A percentile compares a stretch with the other conserved stretches of the same genome.
phyloP scores from a whole-genome alignment of 2,888 invertebrate genomes.

The Napeogenes inachia region DNA sequence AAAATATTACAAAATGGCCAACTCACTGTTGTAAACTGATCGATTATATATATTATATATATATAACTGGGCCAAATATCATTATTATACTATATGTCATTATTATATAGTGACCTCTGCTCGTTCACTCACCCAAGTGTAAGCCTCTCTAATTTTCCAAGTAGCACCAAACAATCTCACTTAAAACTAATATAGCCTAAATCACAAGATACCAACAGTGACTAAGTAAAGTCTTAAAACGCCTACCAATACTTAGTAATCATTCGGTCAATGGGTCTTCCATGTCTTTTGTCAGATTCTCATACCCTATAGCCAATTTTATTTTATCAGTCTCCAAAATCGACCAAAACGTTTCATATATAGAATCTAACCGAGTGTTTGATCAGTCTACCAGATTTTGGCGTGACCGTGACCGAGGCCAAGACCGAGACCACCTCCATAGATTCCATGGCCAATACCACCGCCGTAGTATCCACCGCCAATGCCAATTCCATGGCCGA shows the following conservation, averaged over 20 bases:
- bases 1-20: constrained; percentile 29
- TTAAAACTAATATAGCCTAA: constrained; percentile 37
- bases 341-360: constrained; percentile 10
- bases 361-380: constrained; percentile 35
- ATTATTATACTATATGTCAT: neutral
- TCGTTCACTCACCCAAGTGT: constrained; percentile 6
- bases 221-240: constrained; percentile 54
- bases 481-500: constrained; percentile 9
- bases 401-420: constrained; percentile 37
- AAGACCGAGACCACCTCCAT: constrained; percentile 29
- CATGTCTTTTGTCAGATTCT: neutral
- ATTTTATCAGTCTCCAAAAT: constrained; percentile 3
- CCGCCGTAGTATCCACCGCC: constrained; percentile 33
- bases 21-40: constrained; percentile 6
- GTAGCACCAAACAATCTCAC: constrained; percentile 11
- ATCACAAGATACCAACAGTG: constrained; percentile 62
- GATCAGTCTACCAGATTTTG: constrained; percentile 50
- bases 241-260: constrained; percentile 34
- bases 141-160: constrained; percentile 5
- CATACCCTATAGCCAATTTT: constrained; percentile 13
- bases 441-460: constrained; percentile 27
- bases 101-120: no score
- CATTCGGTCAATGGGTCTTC: constrained; percentile 30
- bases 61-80: neutral
- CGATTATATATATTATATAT: neutral